Percentiles rank a stretch among this genome's conserved stretches.
These are phyloP conservation scores for Idris sp. DNA, from an alignment of 1,140 invertebrate species.

Conservation along the genomic window DNA sequence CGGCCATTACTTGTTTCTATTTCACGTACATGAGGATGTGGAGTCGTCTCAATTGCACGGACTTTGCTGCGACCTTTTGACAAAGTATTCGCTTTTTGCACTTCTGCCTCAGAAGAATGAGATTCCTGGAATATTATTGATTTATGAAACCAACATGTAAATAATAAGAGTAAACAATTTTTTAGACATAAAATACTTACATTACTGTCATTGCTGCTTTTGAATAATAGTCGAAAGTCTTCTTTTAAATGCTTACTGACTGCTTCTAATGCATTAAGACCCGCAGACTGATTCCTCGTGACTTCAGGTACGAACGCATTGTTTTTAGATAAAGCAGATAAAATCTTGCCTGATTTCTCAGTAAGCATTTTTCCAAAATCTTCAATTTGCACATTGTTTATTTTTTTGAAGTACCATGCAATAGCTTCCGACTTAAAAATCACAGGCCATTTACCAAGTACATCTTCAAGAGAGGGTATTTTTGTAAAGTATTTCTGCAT, in stretches of 20 bases:
- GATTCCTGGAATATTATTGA: no score
- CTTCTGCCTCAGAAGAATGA: no score
- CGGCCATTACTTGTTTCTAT: no score
- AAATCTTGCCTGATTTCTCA: background rate
- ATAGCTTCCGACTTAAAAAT: slow-evolving; percentile 3
- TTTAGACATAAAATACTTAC: no score
- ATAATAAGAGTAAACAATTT: no score
- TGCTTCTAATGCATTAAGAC: background rate
- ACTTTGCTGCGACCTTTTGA: no score
- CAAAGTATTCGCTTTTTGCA: no score
- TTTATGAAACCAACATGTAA: no score
- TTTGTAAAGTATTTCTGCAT: background rate
- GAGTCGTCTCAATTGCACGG: no score
- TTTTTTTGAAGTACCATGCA: slow-evolving; percentile 1
- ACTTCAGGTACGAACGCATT: background rate
- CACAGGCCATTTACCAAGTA: background rate
- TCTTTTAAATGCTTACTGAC: background rate
- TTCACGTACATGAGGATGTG: no score
- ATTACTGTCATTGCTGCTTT: background rate
- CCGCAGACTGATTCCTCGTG: background rate
- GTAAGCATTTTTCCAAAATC: slow-evolving; percentile 4
- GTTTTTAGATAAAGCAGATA: background rate
- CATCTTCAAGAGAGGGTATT: background rate
- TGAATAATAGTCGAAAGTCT: slow-evolving; percentile 1
- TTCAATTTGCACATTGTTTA: background rate